Base-by-base conservation (phyloP, 2,113 vertebrate species). In the Calyptomena viridis region DNA sequence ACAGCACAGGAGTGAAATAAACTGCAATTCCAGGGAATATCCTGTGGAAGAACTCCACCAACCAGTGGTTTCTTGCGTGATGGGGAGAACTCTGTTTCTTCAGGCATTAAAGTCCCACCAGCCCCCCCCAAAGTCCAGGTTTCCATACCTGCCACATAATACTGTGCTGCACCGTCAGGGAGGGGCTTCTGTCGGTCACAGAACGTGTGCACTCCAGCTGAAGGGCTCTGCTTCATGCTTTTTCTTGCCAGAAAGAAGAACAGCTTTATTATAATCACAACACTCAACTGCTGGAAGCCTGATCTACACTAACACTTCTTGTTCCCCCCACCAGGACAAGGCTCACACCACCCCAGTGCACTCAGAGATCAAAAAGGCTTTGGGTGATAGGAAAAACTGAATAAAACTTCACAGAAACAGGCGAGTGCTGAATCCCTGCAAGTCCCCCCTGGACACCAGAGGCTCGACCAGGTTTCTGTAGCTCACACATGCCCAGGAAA, bases 91-190 rank as follows among this genome's bases (percentile, higher is more conserved):
- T 67, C 50, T 1, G 1, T 33, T 40, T 59, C 28, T 21, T 12
- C 31, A 82, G 55, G 46, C 59, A 42, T 50, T 30, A 27, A 17
- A 67, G 58, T 9, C 6, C 18, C 19, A n/a, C n/a, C n/a, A n/a
- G n/a, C n/a, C 8, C 14, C 19, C 4, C 40, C 68, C 62, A 75
- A n/a, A n/a, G 69, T 9, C 35, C 37, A 30, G 35, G 9, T 23
- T 37, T 50, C 68, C 87, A 13, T 97, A 99, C 99, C 99, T 98
- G 99, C 99, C 39, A 99, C 99, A 20, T 99, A 99, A 97, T 99
- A 99, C 97, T 99, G 99, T 6, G 99, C 99, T 0, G 99, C 99
- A 24, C 98, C 99, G 0, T 99, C 99, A 0, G 99, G 99, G 83
- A 99, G 99, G 23, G 99, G 98, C 39, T 99, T 99, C 97, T 99